These are phyloP conservation scores for Trinorchestia longiramus DNA, from an alignment of 1,140 invertebrate species.

Conservation along the genomic window DNA sequence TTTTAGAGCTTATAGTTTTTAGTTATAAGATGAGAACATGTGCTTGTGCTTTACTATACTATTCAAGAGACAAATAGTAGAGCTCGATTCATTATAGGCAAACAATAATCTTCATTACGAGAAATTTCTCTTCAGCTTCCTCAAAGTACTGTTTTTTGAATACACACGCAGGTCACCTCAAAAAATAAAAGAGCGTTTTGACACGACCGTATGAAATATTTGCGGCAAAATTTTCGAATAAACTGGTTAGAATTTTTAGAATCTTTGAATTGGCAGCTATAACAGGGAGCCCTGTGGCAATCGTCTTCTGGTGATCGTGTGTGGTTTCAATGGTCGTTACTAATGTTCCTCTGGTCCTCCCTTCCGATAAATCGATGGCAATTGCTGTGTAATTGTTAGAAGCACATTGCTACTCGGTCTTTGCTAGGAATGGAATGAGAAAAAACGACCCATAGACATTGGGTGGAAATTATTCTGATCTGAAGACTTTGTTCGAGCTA, in stretches of 20 bases:
- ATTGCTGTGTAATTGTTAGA: background rate
- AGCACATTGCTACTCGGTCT: background rate
- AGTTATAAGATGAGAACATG: too few species aligned
- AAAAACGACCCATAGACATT: background rate
- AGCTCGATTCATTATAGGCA: background rate
- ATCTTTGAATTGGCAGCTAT: background rate
- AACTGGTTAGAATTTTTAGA: background rate
- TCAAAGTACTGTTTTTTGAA: background rate
- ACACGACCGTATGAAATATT: background rate
- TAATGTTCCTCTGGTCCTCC: background rate
- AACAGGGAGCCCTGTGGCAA: background rate
- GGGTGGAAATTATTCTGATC: background rate
- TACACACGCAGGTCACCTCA: background rate
- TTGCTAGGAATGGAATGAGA: background rate
- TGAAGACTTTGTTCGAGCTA: background rate
- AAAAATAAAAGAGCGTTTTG: background rate
- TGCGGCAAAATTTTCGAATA: background rate
- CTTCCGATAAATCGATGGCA: background rate
- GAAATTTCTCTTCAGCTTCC: background rate
- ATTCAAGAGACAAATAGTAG: too few species aligned
- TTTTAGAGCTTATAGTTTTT: too few species aligned
- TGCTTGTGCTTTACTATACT: too few species aligned
- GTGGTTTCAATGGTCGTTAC: background rate
- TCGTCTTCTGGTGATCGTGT: background rate
- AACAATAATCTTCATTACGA: background rate